A percentile compares a stretch with the other conserved stretches of the same genome.
These are phyloP conservation scores for Rhinatrema bivittatum DNA, from an alignment of 2,797 vertebrate genomes.

Conservation along the genomic window DNA sequence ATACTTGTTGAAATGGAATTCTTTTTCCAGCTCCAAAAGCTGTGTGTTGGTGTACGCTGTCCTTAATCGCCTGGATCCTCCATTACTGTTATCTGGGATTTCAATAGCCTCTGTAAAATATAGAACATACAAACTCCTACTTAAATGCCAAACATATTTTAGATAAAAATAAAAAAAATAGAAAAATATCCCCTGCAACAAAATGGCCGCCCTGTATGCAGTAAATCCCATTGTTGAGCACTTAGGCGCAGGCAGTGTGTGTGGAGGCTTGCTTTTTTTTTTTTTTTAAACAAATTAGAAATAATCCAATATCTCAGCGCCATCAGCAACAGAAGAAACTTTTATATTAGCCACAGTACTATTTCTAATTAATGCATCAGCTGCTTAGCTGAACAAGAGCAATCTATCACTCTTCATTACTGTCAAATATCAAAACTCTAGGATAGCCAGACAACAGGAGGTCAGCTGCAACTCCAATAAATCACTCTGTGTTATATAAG, in stretches of 20 bases:
- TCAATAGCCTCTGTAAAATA: conserved; percentile 80
- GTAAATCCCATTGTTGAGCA: conserved; percentile 49
- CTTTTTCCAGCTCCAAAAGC: conserved; percentile 93
- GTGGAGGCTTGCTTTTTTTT: too few relatives aligned
- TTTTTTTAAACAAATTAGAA: too few relatives aligned
- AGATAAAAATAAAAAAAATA: conserved; percentile 34
- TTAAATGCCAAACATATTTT: too few relatives aligned
- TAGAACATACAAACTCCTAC: conserved; percentile 15
- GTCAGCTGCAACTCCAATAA: conserved; percentile 78
- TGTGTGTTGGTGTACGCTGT: conserved; percentile 95
- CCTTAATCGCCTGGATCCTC: conserved; percentile 80
- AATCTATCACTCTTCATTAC: conserved; percentile 97
- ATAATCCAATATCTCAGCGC: conserved; percentile 40
- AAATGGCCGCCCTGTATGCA: conserved; percentile 79
- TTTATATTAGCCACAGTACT: conserved; percentile 65
- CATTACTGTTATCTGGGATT: conserved; percentile 72
- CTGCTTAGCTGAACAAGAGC: conserved; percentile 83
- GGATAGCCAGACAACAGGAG: conserved; percentile 76
- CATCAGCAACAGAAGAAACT: conserved; percentile 58
- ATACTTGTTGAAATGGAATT: conserved; percentile 98
- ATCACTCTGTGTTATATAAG: conserved; percentile 77
- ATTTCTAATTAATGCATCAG: conserved; percentile 93
- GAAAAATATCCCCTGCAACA: conserved; percentile 64
- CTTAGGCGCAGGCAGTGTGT: conserved; percentile 36
- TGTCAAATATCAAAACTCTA: conserved; percentile 88